phyloP scores from a whole-genome alignment of 1,140 invertebrate species.

The Cyrtorhinus lividipennis region DNA sequence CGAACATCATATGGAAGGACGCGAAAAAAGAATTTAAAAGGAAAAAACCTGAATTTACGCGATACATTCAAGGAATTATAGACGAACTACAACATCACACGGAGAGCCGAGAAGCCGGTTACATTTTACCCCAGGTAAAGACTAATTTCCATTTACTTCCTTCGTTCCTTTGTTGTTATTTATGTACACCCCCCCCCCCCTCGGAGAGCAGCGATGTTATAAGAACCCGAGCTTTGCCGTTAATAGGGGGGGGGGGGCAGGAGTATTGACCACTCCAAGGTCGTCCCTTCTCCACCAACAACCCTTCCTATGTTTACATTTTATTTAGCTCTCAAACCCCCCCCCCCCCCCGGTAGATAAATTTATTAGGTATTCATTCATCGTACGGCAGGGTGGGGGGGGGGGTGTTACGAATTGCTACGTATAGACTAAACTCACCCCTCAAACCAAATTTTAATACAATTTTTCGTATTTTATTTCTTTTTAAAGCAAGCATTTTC shows the following conservation, averaged over 20 bases:
- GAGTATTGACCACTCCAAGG: not conserved
- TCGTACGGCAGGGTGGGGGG: not conserved
- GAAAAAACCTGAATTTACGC: not conserved
- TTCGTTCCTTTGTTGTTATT: no score
- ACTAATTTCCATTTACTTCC: no score
- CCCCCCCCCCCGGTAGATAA: not conserved
- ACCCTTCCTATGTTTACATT: not conserved
- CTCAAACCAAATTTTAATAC: no score
- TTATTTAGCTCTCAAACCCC: not conserved
- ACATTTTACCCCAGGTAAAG: not conserved
- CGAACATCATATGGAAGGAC: not conserved
- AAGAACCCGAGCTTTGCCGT: no score
- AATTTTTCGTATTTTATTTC: no score
- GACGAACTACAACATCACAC: not conserved
- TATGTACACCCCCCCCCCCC: no score
- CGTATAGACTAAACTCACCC: no score
- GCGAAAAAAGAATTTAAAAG: conserved; percentile 5
- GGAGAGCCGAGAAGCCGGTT: not conserved
- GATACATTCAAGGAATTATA: not conserved
- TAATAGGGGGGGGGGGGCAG: not conserved
- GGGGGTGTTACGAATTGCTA: not conserved
- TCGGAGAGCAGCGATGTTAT: not conserved
- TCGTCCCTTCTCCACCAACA: not conserved
- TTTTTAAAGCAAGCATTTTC: no score
- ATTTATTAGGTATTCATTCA: not conserved